These are phyloP conservation scores for Pheosia gnoma DNA, from an alignment of 2,888 invertebrate genomes.

Conservation along the genomic window DNA sequence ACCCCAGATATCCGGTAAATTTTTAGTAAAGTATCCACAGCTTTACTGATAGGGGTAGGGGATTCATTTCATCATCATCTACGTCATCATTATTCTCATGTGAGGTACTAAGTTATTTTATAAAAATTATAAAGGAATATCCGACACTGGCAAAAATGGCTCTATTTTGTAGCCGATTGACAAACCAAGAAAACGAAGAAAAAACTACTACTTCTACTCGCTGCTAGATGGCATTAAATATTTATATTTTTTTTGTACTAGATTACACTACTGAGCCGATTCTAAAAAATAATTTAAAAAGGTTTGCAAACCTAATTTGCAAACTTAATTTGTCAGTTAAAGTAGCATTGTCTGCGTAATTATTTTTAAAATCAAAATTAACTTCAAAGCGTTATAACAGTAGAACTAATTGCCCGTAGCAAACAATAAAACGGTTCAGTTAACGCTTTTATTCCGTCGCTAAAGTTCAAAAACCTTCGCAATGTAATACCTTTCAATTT, in stretches of 20 bases:
- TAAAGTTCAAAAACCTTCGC: slow-evolving; percentile 43
- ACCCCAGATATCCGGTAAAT: no score
- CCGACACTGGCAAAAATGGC: no score
- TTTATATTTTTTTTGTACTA: not conserved
- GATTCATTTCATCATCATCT: no score
- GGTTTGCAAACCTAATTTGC: not conserved
- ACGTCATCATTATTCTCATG: no score
- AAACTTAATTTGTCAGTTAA: not conserved
- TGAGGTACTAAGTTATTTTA: no score
- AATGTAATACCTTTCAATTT: slow-evolving; percentile 53
- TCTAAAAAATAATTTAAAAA: not conserved
- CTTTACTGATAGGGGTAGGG: no score
- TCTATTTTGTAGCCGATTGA: no score
- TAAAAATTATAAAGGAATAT: no score
- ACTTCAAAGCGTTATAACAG: not conserved
- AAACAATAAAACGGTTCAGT: slow-evolving; percentile 10
- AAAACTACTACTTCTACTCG: not conserved
- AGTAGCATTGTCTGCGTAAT: not conserved
- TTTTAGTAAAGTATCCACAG: no score
- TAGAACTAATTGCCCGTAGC: slow-evolving; percentile 5
- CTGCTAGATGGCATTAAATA: not conserved
- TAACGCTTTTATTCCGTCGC: slow-evolving; percentile 7
- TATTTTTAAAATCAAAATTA: not conserved
- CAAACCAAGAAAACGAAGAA: not conserved
- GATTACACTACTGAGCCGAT: not conserved